A percentile compares a stretch with the other conserved stretches of the same genome.
phyloP scores from a whole-genome alignment of 2,797 vertebrate genomes.

The Gymnoscopelus microlampas region DNA sequence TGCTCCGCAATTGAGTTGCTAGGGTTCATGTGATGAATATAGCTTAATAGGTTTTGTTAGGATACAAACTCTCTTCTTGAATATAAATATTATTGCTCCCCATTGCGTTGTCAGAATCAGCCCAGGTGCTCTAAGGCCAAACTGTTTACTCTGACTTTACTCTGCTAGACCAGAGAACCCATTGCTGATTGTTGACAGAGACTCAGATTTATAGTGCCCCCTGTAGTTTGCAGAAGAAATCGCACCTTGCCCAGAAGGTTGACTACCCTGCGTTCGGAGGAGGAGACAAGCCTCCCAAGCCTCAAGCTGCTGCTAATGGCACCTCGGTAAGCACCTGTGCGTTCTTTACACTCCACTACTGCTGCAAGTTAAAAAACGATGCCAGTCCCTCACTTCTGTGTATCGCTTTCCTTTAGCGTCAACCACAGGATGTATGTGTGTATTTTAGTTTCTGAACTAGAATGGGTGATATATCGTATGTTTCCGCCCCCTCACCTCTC shows the following conservation, averaged over 20 bases:
- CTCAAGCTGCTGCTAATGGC: slow-evolving; percentile 64
- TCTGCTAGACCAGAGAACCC: slow-evolving; percentile 7
- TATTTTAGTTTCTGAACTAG: neutral
- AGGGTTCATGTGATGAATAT: no score
- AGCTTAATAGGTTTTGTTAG: no score
- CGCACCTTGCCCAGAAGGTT: slow-evolving; percentile 84
- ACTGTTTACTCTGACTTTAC: no score
- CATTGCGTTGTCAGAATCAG: no score
- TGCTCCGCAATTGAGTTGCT: no score
- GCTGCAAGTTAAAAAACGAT: no score
- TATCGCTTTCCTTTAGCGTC: neutral
- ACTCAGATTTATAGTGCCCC: slow-evolving; percentile 14
- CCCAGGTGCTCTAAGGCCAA: no score
- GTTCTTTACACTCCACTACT: no score
- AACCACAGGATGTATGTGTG: neutral
- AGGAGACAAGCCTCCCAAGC: slow-evolving; percentile 23
- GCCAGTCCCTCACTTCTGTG: no score
- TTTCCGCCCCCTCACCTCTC: slow-evolving; percentile 19
- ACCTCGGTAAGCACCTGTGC: slow-evolving; percentile 74
- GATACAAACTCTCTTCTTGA: no score
- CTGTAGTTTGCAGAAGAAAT: slow-evolving; percentile 86
- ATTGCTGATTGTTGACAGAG: neutral
- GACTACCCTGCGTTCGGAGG: slow-evolving; percentile 85
- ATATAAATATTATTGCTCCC: no score
- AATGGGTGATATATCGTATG: neutral